Conservation (phyloP, 2,113 vertebrate genomes). For the Perca schrenkii region DNA sequence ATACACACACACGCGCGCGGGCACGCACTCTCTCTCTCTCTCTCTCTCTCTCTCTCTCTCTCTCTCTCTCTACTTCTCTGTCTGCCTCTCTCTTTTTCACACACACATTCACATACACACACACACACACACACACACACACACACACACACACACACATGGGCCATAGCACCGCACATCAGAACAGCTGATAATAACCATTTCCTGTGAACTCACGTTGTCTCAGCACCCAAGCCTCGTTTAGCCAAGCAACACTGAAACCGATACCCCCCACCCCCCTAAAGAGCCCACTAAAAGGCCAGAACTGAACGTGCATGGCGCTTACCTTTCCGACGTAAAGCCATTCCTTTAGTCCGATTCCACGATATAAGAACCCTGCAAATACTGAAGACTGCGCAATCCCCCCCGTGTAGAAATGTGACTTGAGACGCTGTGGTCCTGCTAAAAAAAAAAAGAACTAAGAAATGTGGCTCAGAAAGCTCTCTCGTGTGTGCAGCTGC, state of each 20-base stretch:
- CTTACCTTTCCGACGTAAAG: conserved; percentile 82
- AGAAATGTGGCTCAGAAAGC: conserved; percentile 53
- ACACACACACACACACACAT: conserved; percentile 21
- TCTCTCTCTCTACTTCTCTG: not conserved
- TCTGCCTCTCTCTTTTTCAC: conserved; percentile 5
- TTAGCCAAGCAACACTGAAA: conserved; percentile 45
- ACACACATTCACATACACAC: not conserved
- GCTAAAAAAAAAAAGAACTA: not conserved
- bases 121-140: conserved; percentile 21
- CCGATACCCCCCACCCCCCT: conserved; percentile 15
- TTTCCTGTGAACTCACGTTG: conserved; percentile 69
- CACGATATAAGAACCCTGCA: conserved; percentile 67
- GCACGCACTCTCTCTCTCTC: too few species aligned
- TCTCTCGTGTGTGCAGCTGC: conserved; percentile 15
- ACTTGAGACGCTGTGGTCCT: conserved; percentile 63
- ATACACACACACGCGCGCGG: not conserved
- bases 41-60: not conserved
- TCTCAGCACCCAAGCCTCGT: conserved; percentile 46
- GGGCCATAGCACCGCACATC: conserved; percentile 33
- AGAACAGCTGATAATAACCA: conserved; percentile 73
- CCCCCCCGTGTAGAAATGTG: conserved; percentile 44
- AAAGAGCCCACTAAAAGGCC: conserved; percentile 58
- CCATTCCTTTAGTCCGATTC: conserved; percentile 81
- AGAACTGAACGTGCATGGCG: conserved; percentile 59
- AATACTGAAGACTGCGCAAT: conserved; percentile 70